Base-by-base conservation (phyloP, 2,113 vertebrate genomes). In the Octodon degus region DNA sequence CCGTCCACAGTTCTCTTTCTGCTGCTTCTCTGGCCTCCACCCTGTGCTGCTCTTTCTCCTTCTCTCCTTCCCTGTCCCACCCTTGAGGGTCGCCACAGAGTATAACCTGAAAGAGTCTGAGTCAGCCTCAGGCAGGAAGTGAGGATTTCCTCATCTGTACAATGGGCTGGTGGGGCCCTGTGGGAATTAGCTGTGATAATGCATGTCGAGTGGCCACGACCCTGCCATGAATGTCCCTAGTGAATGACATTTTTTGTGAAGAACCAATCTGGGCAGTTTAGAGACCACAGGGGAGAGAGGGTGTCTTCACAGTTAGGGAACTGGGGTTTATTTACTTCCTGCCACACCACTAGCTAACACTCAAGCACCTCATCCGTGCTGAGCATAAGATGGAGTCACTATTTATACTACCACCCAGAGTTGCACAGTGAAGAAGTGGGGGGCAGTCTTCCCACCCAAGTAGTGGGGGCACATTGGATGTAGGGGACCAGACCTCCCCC, bases 401-500 rank as follows among this genome's bases (percentile, higher is more conserved):
- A 0, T 84, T 32, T 30, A 1, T 27, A 0, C 84, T 43, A 5
- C 24, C 14, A 34, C 7, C 47, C 20, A 19, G 25, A 68, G 22
- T 37, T 16, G 11, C 27, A 30, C 67, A 30, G 53, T 11, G 6
- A 43, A 17, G 60, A 60, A 37, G 7, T 0, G 0, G 1, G 12
- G 90, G n/a, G 24, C 9, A 32, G 77, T 20, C 22, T 58, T 86
- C 50, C 55, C 1, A 76, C 32, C 34, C 22, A 27, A 7, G 27
- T 22, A 13, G 50, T 40, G 82, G 53, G 63, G 60, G 4, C 25
- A 60, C 0, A 0, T 34, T 27, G 8, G 9, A 2, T 9, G 0
- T 25, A 5, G 8, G 19, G 50, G 70, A 40, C 40, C 50, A 50
- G 68, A 30, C 6, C 37, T 22, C 0, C 2, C 12, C 34, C 87